Percentiles rank a stretch among this genome's conserved stretches.
phyloP scores from a whole-genome alignment of 2,888 invertebrate genomes.

The Campoletis raptor region DNA sequence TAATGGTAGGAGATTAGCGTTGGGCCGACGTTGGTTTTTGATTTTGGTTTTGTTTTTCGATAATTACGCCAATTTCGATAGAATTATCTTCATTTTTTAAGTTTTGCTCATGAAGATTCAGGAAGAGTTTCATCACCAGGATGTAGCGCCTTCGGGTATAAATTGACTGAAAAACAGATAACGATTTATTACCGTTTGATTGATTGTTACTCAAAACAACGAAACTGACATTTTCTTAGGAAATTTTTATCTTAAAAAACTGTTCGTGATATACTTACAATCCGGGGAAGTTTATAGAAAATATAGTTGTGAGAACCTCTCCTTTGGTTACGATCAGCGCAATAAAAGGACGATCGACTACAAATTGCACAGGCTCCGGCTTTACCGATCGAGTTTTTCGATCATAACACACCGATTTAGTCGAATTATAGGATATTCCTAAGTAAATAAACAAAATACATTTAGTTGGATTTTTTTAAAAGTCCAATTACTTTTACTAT shows the following conservation, averaged over 20 bases:
- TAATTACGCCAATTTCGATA: too few relatives aligned
- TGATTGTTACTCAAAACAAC: neutral
- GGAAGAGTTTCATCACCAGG: too few relatives aligned
- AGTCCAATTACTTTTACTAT: neutral
- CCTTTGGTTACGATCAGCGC: neutral
- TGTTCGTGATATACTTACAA: neutral
- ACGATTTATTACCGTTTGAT: neutral
- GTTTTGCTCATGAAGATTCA: too few relatives aligned
- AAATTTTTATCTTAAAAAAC: neutral
- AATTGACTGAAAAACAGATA: too few relatives aligned
- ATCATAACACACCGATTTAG: neutral
- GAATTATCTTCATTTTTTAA: too few relatives aligned
- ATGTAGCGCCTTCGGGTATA: too few relatives aligned
- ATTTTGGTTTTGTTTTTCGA: too few relatives aligned
- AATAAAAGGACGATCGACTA: slow-evolving; percentile 2
- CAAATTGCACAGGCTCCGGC: neutral
- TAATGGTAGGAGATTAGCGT: too few relatives aligned
- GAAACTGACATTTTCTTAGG: neutral
- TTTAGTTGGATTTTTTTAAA: neutral
- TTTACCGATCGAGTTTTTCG: neutral
- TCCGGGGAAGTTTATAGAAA: neutral
- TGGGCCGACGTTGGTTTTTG: too few relatives aligned
- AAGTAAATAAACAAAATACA: neutral
- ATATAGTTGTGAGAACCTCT: neutral
- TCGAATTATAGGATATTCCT: neutral